phyloP scores from a whole-genome alignment of 2,113 vertebrate genomes.

The Morone saxatilis region DNA sequence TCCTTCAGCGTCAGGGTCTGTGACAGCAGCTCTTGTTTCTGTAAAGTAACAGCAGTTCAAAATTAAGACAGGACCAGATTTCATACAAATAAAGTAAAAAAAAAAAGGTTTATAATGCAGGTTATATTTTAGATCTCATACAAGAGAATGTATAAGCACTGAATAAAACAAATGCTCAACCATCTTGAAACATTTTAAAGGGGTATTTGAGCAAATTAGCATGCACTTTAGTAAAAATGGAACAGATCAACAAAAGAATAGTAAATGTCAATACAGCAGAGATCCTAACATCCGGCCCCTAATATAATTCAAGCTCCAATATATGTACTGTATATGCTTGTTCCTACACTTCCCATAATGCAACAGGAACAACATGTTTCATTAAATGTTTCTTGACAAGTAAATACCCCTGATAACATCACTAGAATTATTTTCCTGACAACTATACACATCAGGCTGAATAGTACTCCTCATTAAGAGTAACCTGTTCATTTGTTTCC shows the following conservation, averaged over 20 bases:
- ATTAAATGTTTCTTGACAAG: too few species aligned
- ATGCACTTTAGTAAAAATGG: neutral
- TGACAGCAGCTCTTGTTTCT: conserved; percentile 75
- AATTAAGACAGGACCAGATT: neutral
- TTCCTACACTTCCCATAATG: too few species aligned
- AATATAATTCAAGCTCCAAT: neutral
- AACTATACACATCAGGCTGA: too few species aligned
- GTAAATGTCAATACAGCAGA: neutral
- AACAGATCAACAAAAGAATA: neutral
- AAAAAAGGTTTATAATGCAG: neutral
- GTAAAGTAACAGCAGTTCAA: neutral
- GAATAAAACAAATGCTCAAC: neutral
- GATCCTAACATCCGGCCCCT: too few species aligned
- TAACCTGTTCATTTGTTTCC: too few species aligned
- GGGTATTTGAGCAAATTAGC: neutral
- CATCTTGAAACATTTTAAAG: neutral
- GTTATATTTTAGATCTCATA: neutral
- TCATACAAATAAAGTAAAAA: neutral
- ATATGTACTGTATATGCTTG: too few species aligned
- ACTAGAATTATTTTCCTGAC: too few species aligned
- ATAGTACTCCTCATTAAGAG: too few species aligned
- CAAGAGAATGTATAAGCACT: too few species aligned
- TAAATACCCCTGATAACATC: too few species aligned
- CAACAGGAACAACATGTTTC: too few species aligned
- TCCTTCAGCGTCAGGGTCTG: conserved; percentile 63